Evolutionary conservation across 2,797 vertebrate species (phyloP).

Genomic region (Sebastes miniatus): DNA sequence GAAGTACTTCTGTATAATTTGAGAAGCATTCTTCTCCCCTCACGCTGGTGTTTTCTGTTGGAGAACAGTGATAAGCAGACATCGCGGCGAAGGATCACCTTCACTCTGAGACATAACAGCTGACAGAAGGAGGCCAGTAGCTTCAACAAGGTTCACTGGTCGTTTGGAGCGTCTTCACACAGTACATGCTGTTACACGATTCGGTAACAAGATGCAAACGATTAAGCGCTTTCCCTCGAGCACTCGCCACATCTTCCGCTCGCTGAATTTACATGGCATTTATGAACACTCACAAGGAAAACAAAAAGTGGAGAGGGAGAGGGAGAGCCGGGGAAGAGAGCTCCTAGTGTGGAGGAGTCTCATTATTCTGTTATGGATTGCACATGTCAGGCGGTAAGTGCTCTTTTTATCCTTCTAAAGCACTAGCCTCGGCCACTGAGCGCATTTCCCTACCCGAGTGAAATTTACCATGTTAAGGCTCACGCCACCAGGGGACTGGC

Average conservation of each 20-base stretch:
- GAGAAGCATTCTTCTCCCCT: neutral
- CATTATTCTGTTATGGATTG: slow-evolving; percentile 85
- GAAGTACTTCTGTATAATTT: neutral
- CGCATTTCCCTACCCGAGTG: slow-evolving; percentile 75
- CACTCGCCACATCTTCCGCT: slow-evolving; percentile 64
- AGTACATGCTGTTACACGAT: slow-evolving; percentile 47
- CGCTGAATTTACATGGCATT: slow-evolving; percentile 72
- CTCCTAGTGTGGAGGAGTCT: slow-evolving; percentile 74
- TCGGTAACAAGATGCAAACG: slow-evolving; percentile 51
- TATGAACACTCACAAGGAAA: slow-evolving; percentile 69
- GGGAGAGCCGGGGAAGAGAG: slow-evolving; percentile 43
- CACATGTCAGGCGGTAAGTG: slow-evolving; percentile 82
- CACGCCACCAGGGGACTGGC: slow-evolving; percentile 70
- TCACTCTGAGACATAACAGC: slow-evolving; percentile 9
- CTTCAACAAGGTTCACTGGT: slow-evolving; percentile 44
- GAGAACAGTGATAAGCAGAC: slow-evolving; percentile 14
- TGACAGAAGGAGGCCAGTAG: slow-evolving; percentile 32
- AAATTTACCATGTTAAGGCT: slow-evolving; percentile 83
- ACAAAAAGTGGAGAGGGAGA: slow-evolving; percentile 55
- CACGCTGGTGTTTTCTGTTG: neutral
- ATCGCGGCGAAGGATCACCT: slow-evolving; percentile 2
- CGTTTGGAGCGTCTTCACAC: slow-evolving; percentile 40
- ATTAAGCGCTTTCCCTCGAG: slow-evolving; percentile 62
- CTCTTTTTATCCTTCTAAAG: slow-evolving; percentile 80
- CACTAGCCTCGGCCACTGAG: slow-evolving; percentile 69